phyloP scores from a whole-genome alignment of 2,888 invertebrate species.

The Mesorhabditis belari region DNA sequence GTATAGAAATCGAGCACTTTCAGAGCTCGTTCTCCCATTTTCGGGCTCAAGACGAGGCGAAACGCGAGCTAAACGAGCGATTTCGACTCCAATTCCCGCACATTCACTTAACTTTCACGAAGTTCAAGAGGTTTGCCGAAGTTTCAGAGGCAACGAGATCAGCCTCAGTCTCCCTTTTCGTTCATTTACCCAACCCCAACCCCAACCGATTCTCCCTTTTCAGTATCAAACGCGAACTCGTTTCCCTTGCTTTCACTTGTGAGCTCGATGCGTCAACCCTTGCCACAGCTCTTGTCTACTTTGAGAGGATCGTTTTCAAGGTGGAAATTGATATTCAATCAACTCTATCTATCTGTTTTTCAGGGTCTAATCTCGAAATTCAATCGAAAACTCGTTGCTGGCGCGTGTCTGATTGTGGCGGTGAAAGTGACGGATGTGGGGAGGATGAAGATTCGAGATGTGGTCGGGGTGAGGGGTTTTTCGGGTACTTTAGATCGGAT shows the following conservation, averaged over 20 bases:
- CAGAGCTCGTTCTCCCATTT: not conserved
- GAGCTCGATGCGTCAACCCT: constrained; percentile 79
- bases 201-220: no score
- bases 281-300: constrained; percentile 95
- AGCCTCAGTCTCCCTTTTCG: no score
- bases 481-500: no score
- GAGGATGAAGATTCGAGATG: constrained; percentile 74
- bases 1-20: no score
- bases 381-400: constrained; percentile 89
- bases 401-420: constrained; percentile 83
- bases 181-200: no score
- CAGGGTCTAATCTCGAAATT: constrained; percentile 79
- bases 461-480: constrained; percentile 80
- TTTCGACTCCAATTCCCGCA: not conserved
- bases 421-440: constrained; percentile 95
- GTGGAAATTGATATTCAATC: constrained; percentile 45
- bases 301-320: constrained; percentile 86
- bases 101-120: not conserved
- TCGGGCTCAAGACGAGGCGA: not conserved
- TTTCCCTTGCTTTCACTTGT: constrained; percentile 57
- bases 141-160: not conserved
- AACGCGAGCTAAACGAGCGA: not conserved
- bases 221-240: constrained; percentile 89
- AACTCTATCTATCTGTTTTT: no score
- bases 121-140: not conserved